phyloP scores from a whole-genome alignment of 2,113 vertebrate species.

The Neoarius graeffei region DNA sequence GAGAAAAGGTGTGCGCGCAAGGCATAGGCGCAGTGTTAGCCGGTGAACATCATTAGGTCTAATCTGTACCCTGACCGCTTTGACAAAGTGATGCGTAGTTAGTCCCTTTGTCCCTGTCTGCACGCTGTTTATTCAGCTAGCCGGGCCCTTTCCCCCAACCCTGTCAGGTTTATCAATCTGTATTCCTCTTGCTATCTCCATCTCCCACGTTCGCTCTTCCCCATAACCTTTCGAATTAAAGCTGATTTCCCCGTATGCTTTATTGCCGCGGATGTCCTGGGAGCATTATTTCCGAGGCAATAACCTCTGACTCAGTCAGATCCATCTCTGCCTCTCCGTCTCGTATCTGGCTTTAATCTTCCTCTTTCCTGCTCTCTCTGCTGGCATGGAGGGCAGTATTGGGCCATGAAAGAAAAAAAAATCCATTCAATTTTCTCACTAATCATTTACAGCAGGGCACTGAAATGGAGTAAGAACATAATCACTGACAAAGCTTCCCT shows the following conservation, averaged over 20 bases:
- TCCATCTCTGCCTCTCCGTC: slow-evolving; percentile 47
- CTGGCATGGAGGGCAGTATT: slow-evolving; percentile 14
- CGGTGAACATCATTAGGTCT: slow-evolving; percentile 25
- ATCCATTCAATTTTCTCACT: slow-evolving; percentile 55
- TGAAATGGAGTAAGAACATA: slow-evolving; percentile 36
- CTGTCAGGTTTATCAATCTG: slow-evolving; percentile 41
- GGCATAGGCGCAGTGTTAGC: neutral
- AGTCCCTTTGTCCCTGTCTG: slow-evolving; percentile 25
- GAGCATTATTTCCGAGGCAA: slow-evolving; percentile 45
- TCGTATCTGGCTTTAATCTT: slow-evolving; percentile 24
- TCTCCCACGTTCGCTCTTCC: slow-evolving; percentile 13
- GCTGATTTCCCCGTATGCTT: slow-evolving; percentile 44
- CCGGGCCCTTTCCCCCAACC: slow-evolving; percentile 15
- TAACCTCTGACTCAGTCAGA: slow-evolving; percentile 36
- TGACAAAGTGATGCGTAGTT: slow-evolving; percentile 21
- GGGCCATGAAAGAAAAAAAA: neutral
- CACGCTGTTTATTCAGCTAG: slow-evolving; percentile 14
- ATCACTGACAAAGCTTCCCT: slow-evolving; percentile 42
- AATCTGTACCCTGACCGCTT: slow-evolving; percentile 39
- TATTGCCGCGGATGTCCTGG: slow-evolving; percentile 29
- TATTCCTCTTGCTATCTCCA: slow-evolving; percentile 31
- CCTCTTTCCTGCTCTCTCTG: slow-evolving; percentile 16
- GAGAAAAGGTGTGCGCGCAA: neutral
- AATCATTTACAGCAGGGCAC: slow-evolving; percentile 46
- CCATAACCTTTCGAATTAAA: slow-evolving; percentile 43